A percentile compares a stretch with the other conserved stretches of the same genome.
These are phyloP conservation scores for Zoanthus solanderi DNA, from an alignment of 92 coral and sea anemone genomes.

Conservation along the genomic window DNA sequence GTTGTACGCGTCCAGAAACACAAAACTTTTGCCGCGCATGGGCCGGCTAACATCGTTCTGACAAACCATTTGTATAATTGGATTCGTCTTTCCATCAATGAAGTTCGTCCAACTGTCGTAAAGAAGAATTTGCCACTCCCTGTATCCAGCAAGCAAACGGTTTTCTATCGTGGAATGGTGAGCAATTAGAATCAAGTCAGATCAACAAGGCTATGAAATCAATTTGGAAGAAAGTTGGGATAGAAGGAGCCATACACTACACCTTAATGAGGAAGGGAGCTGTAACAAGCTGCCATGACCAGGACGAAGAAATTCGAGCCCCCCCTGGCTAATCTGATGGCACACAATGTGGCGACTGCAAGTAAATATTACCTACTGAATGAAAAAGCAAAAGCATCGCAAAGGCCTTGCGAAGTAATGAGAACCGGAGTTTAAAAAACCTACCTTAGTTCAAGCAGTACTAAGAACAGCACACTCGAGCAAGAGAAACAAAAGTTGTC, in stretches of 20 bases:
- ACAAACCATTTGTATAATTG: slow-evolving; percentile 48
- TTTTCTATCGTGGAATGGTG: slow-evolving; percentile 63
- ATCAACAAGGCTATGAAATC: slow-evolving; percentile 56
- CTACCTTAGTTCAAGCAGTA: background rate
- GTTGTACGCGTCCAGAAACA: slow-evolving; percentile 52
- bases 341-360: slow-evolving; percentile 66
- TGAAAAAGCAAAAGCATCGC: slow-evolving; percentile 64
- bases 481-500: background rate
- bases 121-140: background rate
- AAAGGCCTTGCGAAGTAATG: slow-evolving; percentile 37
- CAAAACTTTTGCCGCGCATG: slow-evolving; percentile 61
- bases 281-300: slow-evolving; percentile 53
- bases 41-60: slow-evolving; percentile 49
- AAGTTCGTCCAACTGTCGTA: slow-evolving; percentile 40
- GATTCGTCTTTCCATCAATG: slow-evolving; percentile 31
- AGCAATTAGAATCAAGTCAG: slow-evolving; percentile 43
- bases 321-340: slow-evolving; percentile 69
- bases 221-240: slow-evolving; percentile 58
- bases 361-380: slow-evolving; percentile 28
- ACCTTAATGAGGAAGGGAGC: slow-evolving; percentile 61
- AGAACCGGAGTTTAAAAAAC: slow-evolving; percentile 17
- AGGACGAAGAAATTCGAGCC: slow-evolving; percentile 46
- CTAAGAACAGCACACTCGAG: background rate
- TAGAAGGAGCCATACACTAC: slow-evolving; percentile 39
- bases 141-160: background rate